Percentiles rank a stretch among this genome's conserved stretches.
Evolutionary conservation across 2,797 vertebrate genomes (phyloP).

Genomic region (Fringilla coelebs): DNA sequence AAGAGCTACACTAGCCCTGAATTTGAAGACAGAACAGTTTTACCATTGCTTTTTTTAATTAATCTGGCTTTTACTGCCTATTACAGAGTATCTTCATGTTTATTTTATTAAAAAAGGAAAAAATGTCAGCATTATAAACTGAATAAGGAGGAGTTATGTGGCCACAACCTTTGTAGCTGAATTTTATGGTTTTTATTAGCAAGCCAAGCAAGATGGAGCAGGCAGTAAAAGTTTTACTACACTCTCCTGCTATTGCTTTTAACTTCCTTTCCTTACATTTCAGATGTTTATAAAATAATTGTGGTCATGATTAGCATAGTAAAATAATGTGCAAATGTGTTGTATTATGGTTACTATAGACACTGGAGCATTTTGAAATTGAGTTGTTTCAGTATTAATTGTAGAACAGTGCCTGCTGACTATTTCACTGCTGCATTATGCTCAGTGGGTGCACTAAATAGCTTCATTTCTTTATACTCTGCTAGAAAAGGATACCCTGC

Average conservation of each 20-base stretch:
- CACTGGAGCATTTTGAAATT: not conserved
- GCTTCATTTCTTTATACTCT: not conserved
- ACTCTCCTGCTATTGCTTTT: slow-evolving; percentile 18
- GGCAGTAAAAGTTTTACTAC: slow-evolving; percentile 59
- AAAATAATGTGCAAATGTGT: not conserved
- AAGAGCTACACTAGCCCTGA: not conserved
- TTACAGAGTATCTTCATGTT: slow-evolving; percentile 49
- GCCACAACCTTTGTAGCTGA: slow-evolving; percentile 35
- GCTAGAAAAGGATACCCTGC: not conserved
- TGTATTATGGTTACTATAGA: not conserved
- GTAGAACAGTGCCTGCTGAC: not conserved
- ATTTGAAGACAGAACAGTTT: slow-evolving; percentile 3
- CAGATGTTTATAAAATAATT: slow-evolving; percentile 49
- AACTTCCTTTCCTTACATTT: slow-evolving; percentile 24
- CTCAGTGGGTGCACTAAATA: not conserved
- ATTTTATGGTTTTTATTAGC: slow-evolving; percentile 68
- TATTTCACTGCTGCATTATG: not conserved
- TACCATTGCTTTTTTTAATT: slow-evolving; percentile 52
- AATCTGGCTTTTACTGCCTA: slow-evolving; percentile 50
- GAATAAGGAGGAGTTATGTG: slow-evolving; percentile 61
- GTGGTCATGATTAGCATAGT: slow-evolving; percentile 14
- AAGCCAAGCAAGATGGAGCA: slow-evolving; percentile 60
- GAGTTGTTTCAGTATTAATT: not conserved
- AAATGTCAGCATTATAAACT: slow-evolving; percentile 7
- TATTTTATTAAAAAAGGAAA: slow-evolving; percentile 33